Conservation (phyloP, 2,797 vertebrate genomes). For the Neoniphon sammara region DNA sequence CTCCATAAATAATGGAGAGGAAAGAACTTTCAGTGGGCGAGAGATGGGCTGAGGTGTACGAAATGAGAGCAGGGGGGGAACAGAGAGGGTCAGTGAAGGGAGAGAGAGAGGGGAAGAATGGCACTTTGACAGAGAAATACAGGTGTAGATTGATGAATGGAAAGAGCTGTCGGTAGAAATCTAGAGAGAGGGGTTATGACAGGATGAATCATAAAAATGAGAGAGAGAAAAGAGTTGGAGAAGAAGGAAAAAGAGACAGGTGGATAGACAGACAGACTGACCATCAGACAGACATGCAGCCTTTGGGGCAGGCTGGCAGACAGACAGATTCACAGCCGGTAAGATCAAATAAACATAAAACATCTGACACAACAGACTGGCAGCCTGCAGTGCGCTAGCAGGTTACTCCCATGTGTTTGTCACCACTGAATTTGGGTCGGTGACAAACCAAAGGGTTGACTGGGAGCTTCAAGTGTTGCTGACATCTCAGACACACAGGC, state of each 20-base stretch:
- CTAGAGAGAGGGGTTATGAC: not conserved
- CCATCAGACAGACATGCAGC: not conserved
- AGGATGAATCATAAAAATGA: not conserved
- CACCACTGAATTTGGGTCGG: slow-evolving; percentile 24
- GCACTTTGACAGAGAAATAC: slow-evolving; percentile 24
- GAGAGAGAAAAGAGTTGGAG: not conserved
- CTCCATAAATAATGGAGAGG: slow-evolving; percentile 73
- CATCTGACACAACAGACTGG: slow-evolving; percentile 17
- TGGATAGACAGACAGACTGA: not conserved
- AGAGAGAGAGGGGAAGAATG: slow-evolving; percentile 9
- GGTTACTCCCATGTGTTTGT: slow-evolving; percentile 33
- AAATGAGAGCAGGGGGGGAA: slow-evolving; percentile 26
- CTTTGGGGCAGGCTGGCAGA: not conserved
- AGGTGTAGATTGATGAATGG: slow-evolving; percentile 21
- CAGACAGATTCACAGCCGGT: not conserved
- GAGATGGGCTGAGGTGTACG: slow-evolving; percentile 22
- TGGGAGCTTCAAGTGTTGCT: slow-evolving; percentile 60
- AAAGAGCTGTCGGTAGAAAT: slow-evolving; percentile 18
- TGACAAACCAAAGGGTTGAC: slow-evolving; percentile 35
- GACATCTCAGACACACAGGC: slow-evolving; percentile 66
- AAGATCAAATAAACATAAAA: slow-evolving; percentile 7
- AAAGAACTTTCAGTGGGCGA: slow-evolving; percentile 41
- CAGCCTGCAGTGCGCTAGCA: slow-evolving; percentile 22
- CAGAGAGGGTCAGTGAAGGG: slow-evolving; percentile 3
- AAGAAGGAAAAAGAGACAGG: not conserved